These are phyloP conservation scores for Athalia circularis DNA, from an alignment of 2,888 invertebrate genomes.

Conservation along the genomic window DNA sequence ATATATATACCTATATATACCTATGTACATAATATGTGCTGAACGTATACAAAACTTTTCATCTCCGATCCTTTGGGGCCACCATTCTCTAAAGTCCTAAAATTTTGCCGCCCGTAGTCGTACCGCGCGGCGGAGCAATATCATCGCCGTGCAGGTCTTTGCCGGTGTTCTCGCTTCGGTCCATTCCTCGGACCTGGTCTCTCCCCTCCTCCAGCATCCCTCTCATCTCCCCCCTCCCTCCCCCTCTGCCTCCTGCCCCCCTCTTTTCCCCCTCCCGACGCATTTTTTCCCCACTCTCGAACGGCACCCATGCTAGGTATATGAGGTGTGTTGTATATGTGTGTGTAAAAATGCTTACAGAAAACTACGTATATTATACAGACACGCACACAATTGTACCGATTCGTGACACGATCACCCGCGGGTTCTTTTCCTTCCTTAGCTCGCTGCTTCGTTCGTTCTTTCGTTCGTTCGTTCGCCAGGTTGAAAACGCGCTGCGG, in stretches of 20 bases:
- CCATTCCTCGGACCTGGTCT: slow-evolving; percentile 22
- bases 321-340: not conserved
- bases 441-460: slow-evolving; percentile 20
- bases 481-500: too few species aligned
- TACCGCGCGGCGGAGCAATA: slow-evolving; percentile 2
- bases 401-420: not conserved
- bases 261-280: slow-evolving; percentile 1
- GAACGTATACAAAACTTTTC: too few species aligned
- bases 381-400: too few species aligned
- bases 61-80: not conserved
- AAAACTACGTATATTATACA: too few species aligned
- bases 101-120: not conserved
- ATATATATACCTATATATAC: too few species aligned
- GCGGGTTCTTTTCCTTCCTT: slow-evolving; percentile 8
- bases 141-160: slow-evolving; percentile 4
- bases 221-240: slow-evolving; percentile 28
- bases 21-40: too few species aligned
- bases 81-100: slow-evolving; percentile 13
- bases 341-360: too few species aligned
- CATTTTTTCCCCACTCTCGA: slow-evolving; percentile 41
- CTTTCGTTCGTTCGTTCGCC: too few species aligned
- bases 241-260: slow-evolving; percentile 47
- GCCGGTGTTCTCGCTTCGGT: slow-evolving; percentile 12
- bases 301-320: not conserved
- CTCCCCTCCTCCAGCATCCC: slow-evolving; percentile 42